Evolutionary conservation across 2,888 invertebrate species (phyloP), one percentile per base, ranked within the genome.

Genomic region (Tenthredo notha): DNA sequence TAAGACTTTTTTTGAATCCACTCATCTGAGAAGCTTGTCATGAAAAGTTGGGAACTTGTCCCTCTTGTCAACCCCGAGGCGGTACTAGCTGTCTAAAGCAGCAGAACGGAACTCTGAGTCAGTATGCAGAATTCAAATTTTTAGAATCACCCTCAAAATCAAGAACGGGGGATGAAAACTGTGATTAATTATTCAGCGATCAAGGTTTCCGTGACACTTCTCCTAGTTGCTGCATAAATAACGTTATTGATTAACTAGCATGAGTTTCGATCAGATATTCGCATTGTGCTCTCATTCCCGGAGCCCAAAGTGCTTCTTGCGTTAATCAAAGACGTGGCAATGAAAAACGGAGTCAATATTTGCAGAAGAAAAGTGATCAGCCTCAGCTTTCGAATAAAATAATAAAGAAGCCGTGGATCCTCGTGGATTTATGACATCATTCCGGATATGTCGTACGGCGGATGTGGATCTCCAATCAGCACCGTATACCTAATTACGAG

Each of bases 51-150:
- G 33, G 18, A 67, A 33, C 67, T 67, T 33, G 67, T 67, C 67
- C 33, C 33, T 67, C 67, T 67, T 33, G 33, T 33, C 33, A 33
- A 33, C 29, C 67, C 33, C 67, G 12, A 29, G 67, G 67, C 67
- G 67, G 67, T 25, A 67, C 67, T 15, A 67, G 67, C 67, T 67
- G 67, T 67, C 67, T 67, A 33, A 33, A 18, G 33, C 67, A 33
- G n/a, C n/a, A 67, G 67, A 67, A 67, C 33, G 33, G 2, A 29
- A 18, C 29, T 15, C 29, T 15, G 67, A 18, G 29, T 12, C 18
- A 67, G 67, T 15, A 67, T 33, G 67, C 18, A 33, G 33, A 33
- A 12, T 29, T 15, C 18, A 33, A 67, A 29, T 6, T 18, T 33
- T 15, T 3, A 33, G 18, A 33, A 67, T 18, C 33, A 33, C 67